Percentiles rank a stretch among this genome's conserved stretches.
phyloP scores from a whole-genome alignment of 2,797 vertebrate species.

The Aplochiton taeniatus region DNA sequence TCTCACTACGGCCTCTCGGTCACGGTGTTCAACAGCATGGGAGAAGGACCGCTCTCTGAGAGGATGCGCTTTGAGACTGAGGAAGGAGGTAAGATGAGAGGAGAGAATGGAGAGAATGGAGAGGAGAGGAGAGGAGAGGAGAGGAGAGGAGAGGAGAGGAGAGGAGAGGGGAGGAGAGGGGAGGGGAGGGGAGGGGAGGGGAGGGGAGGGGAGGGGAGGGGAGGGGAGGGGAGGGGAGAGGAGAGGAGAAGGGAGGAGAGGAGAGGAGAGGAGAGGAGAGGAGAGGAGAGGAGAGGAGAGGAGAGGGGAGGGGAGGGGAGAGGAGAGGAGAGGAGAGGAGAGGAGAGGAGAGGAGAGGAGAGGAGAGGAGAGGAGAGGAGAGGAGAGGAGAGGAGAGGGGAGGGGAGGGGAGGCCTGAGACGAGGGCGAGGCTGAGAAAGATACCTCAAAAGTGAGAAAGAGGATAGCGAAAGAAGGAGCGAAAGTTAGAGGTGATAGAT shows the following conservation, averaged over 20 bases:
- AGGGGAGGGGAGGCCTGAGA: too few species aligned
- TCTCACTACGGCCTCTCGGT: slow-evolving; percentile 78
- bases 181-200: neutral
- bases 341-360: neutral
- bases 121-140: neutral
- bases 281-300: neutral
- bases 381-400: neutral
- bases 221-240: neutral
- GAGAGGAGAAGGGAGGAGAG: slow-evolving; percentile 9
- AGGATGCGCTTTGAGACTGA: slow-evolving; percentile 70
- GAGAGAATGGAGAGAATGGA: neutral
- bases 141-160: too few species aligned
- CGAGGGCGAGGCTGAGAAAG: neutral
- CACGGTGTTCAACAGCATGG: slow-evolving; percentile 82
- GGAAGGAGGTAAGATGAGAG: slow-evolving; percentile 83
- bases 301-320: too few species aligned
- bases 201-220: too few species aligned
- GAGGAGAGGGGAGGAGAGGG: too few species aligned
- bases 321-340: neutral
- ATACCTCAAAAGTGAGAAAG: too few species aligned
- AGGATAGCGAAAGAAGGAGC: too few species aligned
- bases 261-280: too few species aligned
- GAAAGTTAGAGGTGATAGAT: too few species aligned
- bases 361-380: neutral
- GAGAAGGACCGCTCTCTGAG: slow-evolving; percentile 77